A percentile compares a stretch with the other conserved stretches of the same genome.
Conservation (phyloP, 2,113 vertebrate species). For the Sphaerodactylus townsendi region DNA sequence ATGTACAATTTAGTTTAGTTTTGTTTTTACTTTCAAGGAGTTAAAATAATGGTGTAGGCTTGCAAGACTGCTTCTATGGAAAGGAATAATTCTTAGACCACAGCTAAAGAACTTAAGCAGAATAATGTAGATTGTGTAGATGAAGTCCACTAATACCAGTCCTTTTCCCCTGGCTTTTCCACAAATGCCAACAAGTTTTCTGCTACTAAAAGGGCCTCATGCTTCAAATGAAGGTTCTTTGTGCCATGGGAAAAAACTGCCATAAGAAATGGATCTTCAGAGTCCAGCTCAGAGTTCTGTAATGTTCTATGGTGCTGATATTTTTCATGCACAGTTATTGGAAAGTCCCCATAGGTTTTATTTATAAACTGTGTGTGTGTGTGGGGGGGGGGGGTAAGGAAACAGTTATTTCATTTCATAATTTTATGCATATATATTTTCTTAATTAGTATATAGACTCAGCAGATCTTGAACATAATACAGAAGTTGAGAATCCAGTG, state of each 20-base stretch:
- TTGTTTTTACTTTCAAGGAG: no score
- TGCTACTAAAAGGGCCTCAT: no score
- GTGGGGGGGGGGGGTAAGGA: no score
- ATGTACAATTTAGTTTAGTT: background rate
- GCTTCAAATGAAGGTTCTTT: no score
- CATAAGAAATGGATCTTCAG: no score
- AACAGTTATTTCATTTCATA: background rate
- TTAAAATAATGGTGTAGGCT: no score
- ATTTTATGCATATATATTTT: background rate
- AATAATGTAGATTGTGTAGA: no score
- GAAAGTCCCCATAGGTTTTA: background rate
- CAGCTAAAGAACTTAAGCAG: background rate
- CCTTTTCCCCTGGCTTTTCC: no score
- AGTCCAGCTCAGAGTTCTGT: background rate
- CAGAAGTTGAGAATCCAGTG: constrained; percentile 73
- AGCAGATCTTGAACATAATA: constrained; percentile 73
- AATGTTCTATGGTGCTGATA: background rate
- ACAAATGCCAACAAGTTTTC: no score
- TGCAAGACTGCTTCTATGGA: background rate
- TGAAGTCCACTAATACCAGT: no score
- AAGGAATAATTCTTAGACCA: background rate
- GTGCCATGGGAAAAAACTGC: no score
- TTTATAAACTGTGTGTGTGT: background rate
- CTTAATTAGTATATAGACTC: constrained; percentile 79
- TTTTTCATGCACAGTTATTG: background rate